Base-by-base conservation (phyloP, 30 jellyfish, hydroid and myxozoan species). In the Cassiopea andromeda region DNA sequence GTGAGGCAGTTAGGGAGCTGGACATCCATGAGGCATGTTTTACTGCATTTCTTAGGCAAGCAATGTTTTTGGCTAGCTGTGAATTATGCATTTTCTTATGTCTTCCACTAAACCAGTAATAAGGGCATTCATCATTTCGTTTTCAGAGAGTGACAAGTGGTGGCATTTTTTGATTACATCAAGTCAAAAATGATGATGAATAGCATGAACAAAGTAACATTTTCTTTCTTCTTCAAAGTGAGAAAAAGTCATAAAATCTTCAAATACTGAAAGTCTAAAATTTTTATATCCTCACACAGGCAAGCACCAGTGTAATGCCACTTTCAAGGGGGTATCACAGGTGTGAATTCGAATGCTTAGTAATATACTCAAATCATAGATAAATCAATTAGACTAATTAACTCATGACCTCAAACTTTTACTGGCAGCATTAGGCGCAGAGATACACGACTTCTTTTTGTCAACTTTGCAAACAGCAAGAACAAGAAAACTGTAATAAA, bases 111-210 rank as follows among this genome's bases (percentile, higher is more conserved):
- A 44, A 27, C 92, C 92, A 49, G 70, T 70, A 38, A 84, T 84
- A 46, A 84, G 71, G 43, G 57, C 61, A 54, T 84, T 84, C 92
- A 84, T 84, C 16, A 69, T 2, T 17, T 84, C 92, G 19, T 71
- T 71, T 80, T 84, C 92, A n/a, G 78, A 9, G 47, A 84, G 60
- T 38, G 80, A 46, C 9, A 84, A 58, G 54, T 74, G 91, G 9
- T 84, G 85, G 81, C 86, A 70, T 73, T 58, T 71, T 38, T 61
- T 71, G 68, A 84, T 69, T 1, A 69, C 60, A 59, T 84, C 92
- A 54, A 54, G 64, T 54, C 64, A 54, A 54, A 54, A 54, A 54
- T 54, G 64, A 54, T 54, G 64, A 54, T 54, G 64, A 54, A 54
- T 54, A 54, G 64, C 64, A 54, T 54, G 64, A 54, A 54, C 64